Percentiles rank a stretch among this genome's conserved stretches.
These are phyloP conservation scores for Brachypalpus laphriformis DNA, from an alignment of 2,888 invertebrate species.

Conservation along the genomic window DNA sequence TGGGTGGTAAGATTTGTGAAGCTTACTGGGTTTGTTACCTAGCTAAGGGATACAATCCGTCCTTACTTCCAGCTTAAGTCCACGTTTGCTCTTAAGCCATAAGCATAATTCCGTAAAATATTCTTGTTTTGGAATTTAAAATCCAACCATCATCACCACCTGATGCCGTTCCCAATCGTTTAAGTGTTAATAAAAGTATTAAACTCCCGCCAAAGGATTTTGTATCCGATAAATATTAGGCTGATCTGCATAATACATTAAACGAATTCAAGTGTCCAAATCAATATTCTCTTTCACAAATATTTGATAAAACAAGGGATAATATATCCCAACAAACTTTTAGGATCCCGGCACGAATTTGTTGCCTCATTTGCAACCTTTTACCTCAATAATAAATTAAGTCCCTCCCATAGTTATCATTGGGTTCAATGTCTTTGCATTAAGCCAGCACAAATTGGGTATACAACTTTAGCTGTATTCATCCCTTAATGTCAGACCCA, in stretches of 20 bases:
- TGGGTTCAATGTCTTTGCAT: not conserved
- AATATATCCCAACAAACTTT: constrained; percentile 11
- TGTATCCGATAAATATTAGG: not conserved
- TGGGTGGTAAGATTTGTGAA: too few relatives aligned
- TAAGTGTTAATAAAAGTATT: not conserved
- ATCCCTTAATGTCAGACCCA: not conserved
- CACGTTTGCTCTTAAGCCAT: too few relatives aligned
- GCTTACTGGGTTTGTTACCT: too few relatives aligned
- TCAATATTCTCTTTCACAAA: constrained; percentile 8
- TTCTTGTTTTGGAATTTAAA: too few relatives aligned
- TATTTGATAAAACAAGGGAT: constrained; percentile 6
- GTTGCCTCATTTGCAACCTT: not conserved
- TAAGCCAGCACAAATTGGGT: not conserved
- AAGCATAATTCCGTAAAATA: too few relatives aligned
- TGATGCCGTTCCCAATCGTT: not conserved
- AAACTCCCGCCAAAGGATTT: not conserved
- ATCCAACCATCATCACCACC: not conserved
- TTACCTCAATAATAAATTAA: not conserved
- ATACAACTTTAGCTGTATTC: not conserved
- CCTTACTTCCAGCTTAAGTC: too few relatives aligned
- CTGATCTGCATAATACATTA: not conserved
- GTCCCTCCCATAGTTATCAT: not conserved
- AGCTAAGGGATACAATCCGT: too few relatives aligned
- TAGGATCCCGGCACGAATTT: not conserved
- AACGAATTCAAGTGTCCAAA: not conserved